phyloP scores from a whole-genome alignment of 2,888 invertebrate genomes.

The Drosophila merina region DNA sequence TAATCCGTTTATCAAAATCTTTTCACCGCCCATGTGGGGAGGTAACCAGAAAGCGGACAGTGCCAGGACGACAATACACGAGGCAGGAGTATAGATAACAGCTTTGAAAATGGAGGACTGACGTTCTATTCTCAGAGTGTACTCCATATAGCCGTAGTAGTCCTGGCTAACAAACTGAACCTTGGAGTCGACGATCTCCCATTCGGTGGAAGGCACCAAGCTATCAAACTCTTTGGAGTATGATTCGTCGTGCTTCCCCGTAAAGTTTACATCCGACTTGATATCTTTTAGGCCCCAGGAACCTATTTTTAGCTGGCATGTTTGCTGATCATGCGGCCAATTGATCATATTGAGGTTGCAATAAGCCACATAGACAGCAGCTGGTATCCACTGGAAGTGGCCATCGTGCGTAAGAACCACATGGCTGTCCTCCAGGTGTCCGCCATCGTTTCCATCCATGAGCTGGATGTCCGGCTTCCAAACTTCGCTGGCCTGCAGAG shows the following conservation, averaged over 20 bases:
- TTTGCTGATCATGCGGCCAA: conserved; percentile 92
- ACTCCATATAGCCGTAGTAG: conserved; percentile 76
- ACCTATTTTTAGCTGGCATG: conserved; percentile 88
- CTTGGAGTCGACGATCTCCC: conserved; percentile 80
- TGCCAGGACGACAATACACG: conserved; percentile 87
- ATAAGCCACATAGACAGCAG: conserved; percentile 87
- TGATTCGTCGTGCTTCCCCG: conserved; percentile 80
- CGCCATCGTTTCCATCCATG: conserved; percentile 87
- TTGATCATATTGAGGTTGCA: conserved; percentile 87
- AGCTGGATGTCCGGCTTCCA: conserved; percentile 90
- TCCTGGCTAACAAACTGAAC: conserved; percentile 72
- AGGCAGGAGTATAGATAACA: conserved; percentile 87
- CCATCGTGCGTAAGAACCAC: conserved; percentile 53
- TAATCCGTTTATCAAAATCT: conserved; percentile 86
- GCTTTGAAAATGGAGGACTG: conserved; percentile 87
- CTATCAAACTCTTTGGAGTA: conserved; percentile 71
- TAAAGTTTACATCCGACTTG: conserved; percentile 79
- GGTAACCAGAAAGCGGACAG: conserved; percentile 88
- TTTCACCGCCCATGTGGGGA: conserved; percentile 88
- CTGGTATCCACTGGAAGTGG: conserved; percentile 87
- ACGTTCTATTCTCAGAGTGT: conserved; percentile 83
- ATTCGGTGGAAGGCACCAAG: conserved; percentile 81
- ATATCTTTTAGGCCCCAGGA: conserved; percentile 89
- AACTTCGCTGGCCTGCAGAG: conserved; percentile 89
- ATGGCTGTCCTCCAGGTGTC: neutral